Conservation (phyloP, 2,113 vertebrate species). For the Brachirus orientalis region DNA sequence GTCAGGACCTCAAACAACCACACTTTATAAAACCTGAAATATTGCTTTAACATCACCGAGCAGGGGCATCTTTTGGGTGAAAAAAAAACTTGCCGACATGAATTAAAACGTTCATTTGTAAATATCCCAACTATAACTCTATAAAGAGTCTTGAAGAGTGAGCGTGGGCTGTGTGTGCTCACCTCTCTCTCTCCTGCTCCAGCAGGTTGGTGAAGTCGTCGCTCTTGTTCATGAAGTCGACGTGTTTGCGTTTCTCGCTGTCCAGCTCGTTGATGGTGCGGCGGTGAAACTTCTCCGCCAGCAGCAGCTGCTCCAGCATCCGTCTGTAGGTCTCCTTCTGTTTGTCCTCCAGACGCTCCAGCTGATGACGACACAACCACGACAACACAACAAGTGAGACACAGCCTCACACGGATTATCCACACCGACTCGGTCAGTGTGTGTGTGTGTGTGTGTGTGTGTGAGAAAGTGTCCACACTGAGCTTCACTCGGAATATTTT, state of each 20-base stretch:
- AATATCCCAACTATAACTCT: too few species aligned
- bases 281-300: slow-evolving; percentile 95
- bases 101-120: too few species aligned
- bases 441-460: slow-evolving; percentile 4
- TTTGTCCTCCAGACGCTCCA: slow-evolving; percentile 94
- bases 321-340: slow-evolving; percentile 95
- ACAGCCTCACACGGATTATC: too few species aligned
- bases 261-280: slow-evolving; percentile 93
- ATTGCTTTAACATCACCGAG: too few species aligned
- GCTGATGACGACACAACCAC: slow-evolving; percentile 69
- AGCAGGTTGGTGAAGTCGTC: slow-evolving; percentile 98
- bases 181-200: slow-evolving; percentile 95
- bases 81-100: too few species aligned
- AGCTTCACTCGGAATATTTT: slow-evolving; percentile 19
- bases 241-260: slow-evolving; percentile 91
- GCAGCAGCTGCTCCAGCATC: slow-evolving; percentile 96
- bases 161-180: neutral
- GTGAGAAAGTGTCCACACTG: slow-evolving; percentile 3
- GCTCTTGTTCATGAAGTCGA: slow-evolving; percentile 97
- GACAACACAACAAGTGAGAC: too few species aligned
- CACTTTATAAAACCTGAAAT: too few species aligned
- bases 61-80: too few species aligned
- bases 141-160: too few species aligned
- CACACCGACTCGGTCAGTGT: neutral
- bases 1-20: too few species aligned